Conservation (phyloP, 1,140 invertebrate genomes). For the Ceratosolen solmsi region DNA sequence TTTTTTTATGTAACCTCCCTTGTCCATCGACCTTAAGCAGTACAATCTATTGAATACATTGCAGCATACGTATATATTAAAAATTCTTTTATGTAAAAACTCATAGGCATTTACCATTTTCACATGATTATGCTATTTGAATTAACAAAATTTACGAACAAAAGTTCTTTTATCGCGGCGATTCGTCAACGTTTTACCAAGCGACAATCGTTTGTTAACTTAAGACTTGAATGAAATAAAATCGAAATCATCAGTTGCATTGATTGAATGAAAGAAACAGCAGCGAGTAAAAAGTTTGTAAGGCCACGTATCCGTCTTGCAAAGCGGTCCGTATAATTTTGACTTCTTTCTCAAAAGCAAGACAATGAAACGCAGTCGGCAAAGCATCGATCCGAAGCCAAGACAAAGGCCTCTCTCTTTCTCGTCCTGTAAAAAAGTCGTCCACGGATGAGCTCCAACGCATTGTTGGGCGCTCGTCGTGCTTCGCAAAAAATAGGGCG, state of each 20-base stretch:
- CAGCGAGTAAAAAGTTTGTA: neutral
- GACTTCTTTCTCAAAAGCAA: slow-evolving; percentile 5
- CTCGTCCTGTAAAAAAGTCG: slow-evolving; percentile 11
- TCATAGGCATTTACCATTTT: no score
- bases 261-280: neutral
- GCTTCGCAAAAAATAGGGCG: neutral
- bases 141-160: no score
- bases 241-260: no score
- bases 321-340: slow-evolving; percentile 3
- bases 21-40: no score
- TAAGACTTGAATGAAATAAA: no score
- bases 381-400: neutral
- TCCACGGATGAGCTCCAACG: neutral
- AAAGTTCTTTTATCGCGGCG: neutral
- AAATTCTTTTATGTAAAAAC: no score
- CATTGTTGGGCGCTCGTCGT: neutral
- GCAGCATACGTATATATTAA: no score
- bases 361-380: neutral
- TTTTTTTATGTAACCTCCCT: no score
- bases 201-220: no score
- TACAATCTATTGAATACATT: no score
- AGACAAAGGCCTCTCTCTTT: neutral
- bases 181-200: neutral
- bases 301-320: no score
- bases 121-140: no score